Base-by-base conservation (phyloP, 2,888 invertebrate genomes). In the Andricus quercusramuli region DNA sequence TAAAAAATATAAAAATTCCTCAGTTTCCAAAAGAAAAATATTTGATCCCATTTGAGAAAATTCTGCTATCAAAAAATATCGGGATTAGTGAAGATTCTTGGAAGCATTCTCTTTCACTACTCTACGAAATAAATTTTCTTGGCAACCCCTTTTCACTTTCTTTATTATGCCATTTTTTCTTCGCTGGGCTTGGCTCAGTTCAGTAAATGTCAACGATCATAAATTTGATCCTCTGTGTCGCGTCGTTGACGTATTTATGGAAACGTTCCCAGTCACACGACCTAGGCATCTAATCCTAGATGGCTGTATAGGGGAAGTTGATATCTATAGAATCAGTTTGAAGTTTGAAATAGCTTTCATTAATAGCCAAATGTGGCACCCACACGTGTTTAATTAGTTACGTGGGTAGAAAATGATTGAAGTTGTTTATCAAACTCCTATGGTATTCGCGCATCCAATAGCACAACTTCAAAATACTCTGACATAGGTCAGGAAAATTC, bases 261-360 rank as follows among this genome's bases (percentile, higher is more conserved):
- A n/a, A 9, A 68, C 13, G 13, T 22, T 15, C 6, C 17, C 44
- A 15, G 44, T 47, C 15, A 47, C 47, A 68, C 47, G 65, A 66
- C 20, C 65, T 66, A 66, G 32, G 32, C 32, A 68, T 22, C 47
- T 68, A 68, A 47, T 68, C 68, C 68, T n/a, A 68, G 20, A 47
- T 47, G 47, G 29, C 44, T 44, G 44, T 2, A 13, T 51, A 51
- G 32, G 6, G n/a, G 67, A 22, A 68, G 44, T 41, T 44, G 29
- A 17, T 51, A 32, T 51, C 25, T 74, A 74, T 56, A 74, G 74
- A 74, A 32, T 56, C 51, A 74, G 51, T 74, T 74, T 56, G 20
- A 74, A 74, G 29, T 74, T 74, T 13, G 74, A 56, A 74, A 74
- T 74, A 56, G 51, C 56, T 74, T 74, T 74, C 74, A 74, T 70